phyloP scores from a whole-genome alignment of 2,888 invertebrate genomes.

The Himalopsyche anomala region DNA sequence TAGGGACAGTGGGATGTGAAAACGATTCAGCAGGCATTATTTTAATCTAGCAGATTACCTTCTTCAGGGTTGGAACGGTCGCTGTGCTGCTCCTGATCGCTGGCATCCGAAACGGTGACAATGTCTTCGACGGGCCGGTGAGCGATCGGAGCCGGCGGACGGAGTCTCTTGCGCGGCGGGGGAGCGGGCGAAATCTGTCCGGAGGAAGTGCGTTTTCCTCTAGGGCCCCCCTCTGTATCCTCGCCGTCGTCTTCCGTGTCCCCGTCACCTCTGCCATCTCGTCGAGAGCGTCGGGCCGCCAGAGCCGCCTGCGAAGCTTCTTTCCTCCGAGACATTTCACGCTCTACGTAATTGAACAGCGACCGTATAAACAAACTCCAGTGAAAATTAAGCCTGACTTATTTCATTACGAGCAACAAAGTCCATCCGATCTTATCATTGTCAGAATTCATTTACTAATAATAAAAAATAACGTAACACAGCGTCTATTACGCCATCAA shows the following conservation, averaged over 20 bases:
- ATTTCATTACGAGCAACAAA: not conserved
- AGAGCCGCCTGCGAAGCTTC: conserved; percentile 85
- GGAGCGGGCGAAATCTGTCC: conserved; percentile 68
- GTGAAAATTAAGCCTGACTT: not conserved
- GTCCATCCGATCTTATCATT: not conserved
- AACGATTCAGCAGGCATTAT: no score
- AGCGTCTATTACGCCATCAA: no score
- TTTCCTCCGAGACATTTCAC: conserved; percentile 87
- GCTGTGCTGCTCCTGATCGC: conserved; percentile 75
- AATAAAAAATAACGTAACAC: no score
- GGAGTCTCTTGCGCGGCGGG: conserved; percentile 61
- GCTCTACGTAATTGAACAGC: conserved; percentile 72
- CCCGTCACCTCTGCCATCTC: conserved; percentile 83
- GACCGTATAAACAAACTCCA: not conserved
- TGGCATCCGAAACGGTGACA: conserved; percentile 75
- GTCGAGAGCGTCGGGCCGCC: conserved; percentile 82
- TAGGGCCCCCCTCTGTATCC: conserved; percentile 81
- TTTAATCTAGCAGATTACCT: conserved; percentile 44
- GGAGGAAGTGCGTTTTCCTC: conserved; percentile 68
- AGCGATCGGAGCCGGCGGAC: conserved; percentile 67
- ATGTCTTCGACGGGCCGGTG: conserved; percentile 72
- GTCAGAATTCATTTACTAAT: not conserved
- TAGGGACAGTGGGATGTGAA: no score
- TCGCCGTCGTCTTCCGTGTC: conserved; percentile 83
- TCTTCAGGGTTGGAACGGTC: conserved; percentile 68